Evolutionary conservation across 2,888 invertebrate genomes (phyloP).

Genomic region (Homarus gammarus): DNA sequence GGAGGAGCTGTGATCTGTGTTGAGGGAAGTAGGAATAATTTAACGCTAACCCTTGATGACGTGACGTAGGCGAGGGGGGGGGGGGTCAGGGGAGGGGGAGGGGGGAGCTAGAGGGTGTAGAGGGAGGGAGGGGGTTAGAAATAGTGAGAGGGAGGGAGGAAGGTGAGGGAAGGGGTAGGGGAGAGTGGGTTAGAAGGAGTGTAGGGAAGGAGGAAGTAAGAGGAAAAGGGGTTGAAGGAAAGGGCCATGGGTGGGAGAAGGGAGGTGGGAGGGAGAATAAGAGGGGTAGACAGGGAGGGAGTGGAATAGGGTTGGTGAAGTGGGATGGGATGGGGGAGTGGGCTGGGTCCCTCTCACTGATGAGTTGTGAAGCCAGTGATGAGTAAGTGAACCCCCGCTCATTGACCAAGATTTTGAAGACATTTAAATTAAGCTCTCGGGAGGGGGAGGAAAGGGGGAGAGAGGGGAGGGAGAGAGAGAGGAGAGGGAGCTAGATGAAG

Average conservation of each 20-base stretch:
- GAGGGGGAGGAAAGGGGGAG: neutral
- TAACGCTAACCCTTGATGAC: no score
- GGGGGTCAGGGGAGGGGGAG: no score
- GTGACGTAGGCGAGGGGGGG: no score
- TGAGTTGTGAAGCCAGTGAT: neutral
- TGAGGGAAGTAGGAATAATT: no score
- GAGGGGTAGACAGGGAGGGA: neutral
- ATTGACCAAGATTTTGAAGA: slow-evolving; percentile 17
- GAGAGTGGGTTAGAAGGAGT: no score
- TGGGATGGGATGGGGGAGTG: neutral
- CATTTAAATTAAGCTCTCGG: slow-evolving; percentile 18
- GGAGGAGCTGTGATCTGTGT: no score
- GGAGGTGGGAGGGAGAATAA: neutral
- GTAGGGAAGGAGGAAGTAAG: neutral
- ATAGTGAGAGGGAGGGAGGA: no score
- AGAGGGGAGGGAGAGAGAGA: neutral
- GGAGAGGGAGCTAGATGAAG: neutral
- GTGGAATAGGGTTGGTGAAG: neutral
- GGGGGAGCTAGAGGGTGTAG: no score
- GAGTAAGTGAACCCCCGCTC: neutral
- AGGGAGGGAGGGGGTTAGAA: no score
- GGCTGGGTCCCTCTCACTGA: neutral
- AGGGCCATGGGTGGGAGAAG: neutral
- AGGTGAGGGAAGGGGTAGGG: no score
- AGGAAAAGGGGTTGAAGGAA: neutral